phyloP scores from a whole-genome alignment of 1,140 invertebrate genomes.

The Nymphalis io region DNA sequence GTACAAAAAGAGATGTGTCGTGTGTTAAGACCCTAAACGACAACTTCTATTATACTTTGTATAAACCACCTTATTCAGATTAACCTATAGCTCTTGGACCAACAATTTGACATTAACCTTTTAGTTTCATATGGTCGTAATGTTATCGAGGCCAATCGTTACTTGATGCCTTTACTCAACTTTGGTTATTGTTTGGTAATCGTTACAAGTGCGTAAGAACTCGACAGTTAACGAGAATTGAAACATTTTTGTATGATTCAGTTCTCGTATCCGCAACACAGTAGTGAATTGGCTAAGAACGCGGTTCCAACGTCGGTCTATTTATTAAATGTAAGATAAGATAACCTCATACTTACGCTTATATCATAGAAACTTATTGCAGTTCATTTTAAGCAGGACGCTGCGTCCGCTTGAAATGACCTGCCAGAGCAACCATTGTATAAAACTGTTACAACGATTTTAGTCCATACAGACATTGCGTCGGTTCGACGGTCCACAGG shows the following conservation, averaged over 20 bases:
- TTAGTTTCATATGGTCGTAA: no score
- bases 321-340: constrained; percentile 39
- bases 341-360: constrained; percentile 62
- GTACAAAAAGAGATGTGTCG: no score
- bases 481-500: constrained; percentile 64
- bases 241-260: constrained; percentile 3
- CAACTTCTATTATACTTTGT: no score
- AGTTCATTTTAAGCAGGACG: constrained; percentile 37
- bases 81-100: no score
- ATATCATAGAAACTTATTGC: constrained; percentile 45
- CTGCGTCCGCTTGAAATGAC: constrained; percentile 34
- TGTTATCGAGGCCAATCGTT: neutral
- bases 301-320: constrained; percentile 25
- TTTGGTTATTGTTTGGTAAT: neutral
- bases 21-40: no score
- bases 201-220: constrained; percentile 9
- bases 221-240: constrained; percentile 1
- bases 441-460: constrained; percentile 65
- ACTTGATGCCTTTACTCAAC: neutral
- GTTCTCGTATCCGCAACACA: neutral
- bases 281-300: neutral
- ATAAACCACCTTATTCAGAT: no score
- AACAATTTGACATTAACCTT: no score
- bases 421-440: constrained; percentile 48
- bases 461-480: constrained; percentile 55